Evolutionary conservation across 2,113 vertebrate genomes (phyloP).

Genomic region (Craseonycteris thonglongyai): DNA sequence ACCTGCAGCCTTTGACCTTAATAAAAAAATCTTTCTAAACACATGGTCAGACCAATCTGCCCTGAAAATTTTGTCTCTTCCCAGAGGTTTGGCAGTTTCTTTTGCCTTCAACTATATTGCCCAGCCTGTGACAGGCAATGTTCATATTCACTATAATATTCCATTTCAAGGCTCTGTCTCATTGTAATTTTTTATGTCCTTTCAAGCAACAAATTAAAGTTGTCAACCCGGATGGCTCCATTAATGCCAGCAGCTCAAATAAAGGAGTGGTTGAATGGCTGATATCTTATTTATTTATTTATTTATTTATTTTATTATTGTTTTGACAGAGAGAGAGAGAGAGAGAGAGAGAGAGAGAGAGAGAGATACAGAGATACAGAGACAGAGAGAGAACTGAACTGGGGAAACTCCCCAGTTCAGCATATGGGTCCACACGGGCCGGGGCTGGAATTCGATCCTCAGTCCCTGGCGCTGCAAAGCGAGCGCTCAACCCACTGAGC

Average conservation of each 20-base stretch:
- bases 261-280: neutral
- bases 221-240: neutral
- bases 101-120: neutral
- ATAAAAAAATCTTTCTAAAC: neutral
- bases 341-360: too few species aligned
- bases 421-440: too few species aligned
- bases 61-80: neutral
- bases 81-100: neutral
- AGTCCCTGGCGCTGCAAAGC: too few species aligned
- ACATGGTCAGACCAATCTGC: neutral
- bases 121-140: neutral
- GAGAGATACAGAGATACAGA: too few species aligned
- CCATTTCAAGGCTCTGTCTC: neutral
- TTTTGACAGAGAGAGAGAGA: too few species aligned
- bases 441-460: too few species aligned
- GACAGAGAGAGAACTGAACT: too few species aligned
- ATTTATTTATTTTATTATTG: too few species aligned
- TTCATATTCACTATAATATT: neutral
- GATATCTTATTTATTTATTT: too few species aligned
- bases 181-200: neutral
- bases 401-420: too few species aligned
- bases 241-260: neutral
- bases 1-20: neutral
- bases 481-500: too few species aligned
- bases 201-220: constrained; percentile 6